Conservation (phyloP, 2,797 vertebrate genomes). For the Eupleurogrammus muticus region DNA sequence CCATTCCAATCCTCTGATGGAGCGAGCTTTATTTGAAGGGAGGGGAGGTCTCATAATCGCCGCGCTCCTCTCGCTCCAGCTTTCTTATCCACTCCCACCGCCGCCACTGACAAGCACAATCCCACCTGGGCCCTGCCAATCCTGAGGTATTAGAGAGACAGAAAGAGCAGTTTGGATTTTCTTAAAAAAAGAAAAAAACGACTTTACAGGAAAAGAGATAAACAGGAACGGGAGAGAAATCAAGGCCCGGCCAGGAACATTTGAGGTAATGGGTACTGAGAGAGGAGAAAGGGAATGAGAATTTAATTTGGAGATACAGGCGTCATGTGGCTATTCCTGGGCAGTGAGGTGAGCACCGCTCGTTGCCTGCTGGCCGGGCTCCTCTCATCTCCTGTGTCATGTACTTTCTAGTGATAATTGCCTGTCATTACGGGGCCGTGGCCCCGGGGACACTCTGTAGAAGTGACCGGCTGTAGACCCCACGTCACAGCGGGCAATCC, state of each 20-base stretch:
- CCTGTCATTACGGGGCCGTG: slow-evolving; percentile 68
- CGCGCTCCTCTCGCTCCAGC: slow-evolving; percentile 29
- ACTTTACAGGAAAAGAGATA: slow-evolving; percentile 26
- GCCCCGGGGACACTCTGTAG: slow-evolving; percentile 51
- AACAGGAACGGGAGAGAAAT: slow-evolving; percentile 27
- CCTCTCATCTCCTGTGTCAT: slow-evolving; percentile 62
- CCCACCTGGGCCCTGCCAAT: slow-evolving; percentile 49
- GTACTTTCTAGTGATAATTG: slow-evolving; percentile 64
- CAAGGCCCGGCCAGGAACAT: slow-evolving; percentile 35
- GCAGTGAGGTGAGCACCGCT: slow-evolving; percentile 38
- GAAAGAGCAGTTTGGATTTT: slow-evolving; percentile 2
- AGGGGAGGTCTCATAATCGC: slow-evolving; percentile 49
- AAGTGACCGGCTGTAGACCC: slow-evolving; percentile 39
- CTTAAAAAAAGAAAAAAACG: no score
- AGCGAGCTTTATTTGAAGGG: slow-evolving; percentile 44
- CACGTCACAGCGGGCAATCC: slow-evolving; percentile 41
- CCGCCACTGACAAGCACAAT: slow-evolving; percentile 47
- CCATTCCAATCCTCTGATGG: slow-evolving; percentile 73
- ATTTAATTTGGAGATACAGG: slow-evolving; percentile 55
- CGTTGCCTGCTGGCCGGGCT: slow-evolving; percentile 33
- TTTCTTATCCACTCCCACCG: slow-evolving; percentile 52
- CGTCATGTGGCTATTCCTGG: slow-evolving; percentile 61
- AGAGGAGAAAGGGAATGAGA: slow-evolving; percentile 41
- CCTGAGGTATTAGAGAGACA: slow-evolving; percentile 16
- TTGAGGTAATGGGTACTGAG: slow-evolving; percentile 57